Evolutionary conservation across 2,113 vertebrate species (phyloP).

Genomic region (Spilogale gracilis): DNA sequence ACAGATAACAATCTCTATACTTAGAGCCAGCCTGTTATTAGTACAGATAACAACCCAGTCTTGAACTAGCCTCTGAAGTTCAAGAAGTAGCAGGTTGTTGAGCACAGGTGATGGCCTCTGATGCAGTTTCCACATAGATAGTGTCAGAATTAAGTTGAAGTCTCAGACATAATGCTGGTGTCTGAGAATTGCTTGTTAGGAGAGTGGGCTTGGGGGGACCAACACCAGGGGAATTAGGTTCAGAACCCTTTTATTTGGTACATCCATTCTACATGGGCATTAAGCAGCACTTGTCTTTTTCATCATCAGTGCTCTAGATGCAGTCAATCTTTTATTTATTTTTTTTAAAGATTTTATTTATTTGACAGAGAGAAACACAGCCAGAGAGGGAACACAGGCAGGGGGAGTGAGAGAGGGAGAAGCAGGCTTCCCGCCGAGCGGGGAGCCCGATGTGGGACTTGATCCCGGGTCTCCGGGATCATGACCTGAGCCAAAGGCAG

Average conservation of each 20-base stretch:
- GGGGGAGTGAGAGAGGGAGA: no score
- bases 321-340: not conserved
- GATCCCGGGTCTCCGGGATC: no score
- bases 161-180: not conserved
- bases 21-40: not conserved
- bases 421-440: no score
- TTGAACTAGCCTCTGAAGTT: not conserved
- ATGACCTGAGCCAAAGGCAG: no score
- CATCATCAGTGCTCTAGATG: not conserved
- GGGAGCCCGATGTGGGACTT: no score
- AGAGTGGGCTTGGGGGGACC: not conserved
- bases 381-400: no score
- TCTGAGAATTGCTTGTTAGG: not conserved
- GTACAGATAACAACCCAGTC: not conserved
- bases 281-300: not conserved
- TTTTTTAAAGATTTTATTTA: no score
- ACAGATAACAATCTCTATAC: not conserved
- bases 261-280: not conserved
- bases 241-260: not conserved
- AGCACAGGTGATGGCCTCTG: not conserved
- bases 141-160: not conserved
- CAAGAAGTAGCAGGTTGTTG: not conserved
- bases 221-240: not conserved
- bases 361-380: no score
- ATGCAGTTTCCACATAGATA: not conserved